Percentiles rank a stretch among this genome's conserved stretches.
Conservation (phyloP, 2,888 invertebrate species). For the Lasioglossum oenotherae region DNA sequence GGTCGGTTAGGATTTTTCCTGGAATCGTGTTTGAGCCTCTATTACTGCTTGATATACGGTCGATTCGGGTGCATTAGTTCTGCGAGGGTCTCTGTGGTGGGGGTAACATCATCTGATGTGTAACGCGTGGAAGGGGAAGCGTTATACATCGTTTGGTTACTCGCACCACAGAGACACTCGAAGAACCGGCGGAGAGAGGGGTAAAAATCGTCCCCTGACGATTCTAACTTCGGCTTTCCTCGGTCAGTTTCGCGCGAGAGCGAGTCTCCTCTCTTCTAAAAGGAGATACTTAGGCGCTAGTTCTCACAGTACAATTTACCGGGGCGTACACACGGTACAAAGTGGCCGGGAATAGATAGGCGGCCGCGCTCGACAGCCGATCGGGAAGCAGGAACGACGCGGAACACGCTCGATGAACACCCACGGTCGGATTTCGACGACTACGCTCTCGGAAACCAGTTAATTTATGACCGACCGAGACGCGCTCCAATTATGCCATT, state of each 20-base stretch:
- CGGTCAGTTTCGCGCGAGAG: background rate
- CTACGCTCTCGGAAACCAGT: constrained; percentile 48
- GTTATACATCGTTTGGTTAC: too few species aligned
- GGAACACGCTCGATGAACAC: constrained; percentile 11
- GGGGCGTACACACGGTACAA: constrained; percentile 7
- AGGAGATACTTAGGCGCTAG: background rate
- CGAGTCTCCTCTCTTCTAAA: background rate
- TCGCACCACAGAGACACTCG: too few species aligned
- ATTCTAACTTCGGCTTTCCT: background rate
- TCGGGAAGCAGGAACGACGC: constrained; percentile 10
- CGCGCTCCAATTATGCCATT: constrained; percentile 68
- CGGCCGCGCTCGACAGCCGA: background rate
- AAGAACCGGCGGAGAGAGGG: too few species aligned
- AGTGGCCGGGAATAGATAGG: background rate
- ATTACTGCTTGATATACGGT: constrained; percentile 60
- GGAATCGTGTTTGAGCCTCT: constrained; percentile 48
- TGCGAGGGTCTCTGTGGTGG: constrained; percentile 24
- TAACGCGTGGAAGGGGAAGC: too few species aligned
- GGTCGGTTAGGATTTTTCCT: constrained; percentile 41
- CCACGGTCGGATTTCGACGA: constrained; percentile 14
- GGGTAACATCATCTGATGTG: too few species aligned
- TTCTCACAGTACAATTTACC: constrained; percentile 21
- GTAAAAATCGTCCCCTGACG: too few species aligned
- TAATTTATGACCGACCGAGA: constrained; percentile 72
- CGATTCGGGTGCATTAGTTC: constrained; percentile 30